A percentile compares a stretch with the other conserved stretches of the same genome.
phyloP scores from a whole-genome alignment of 1,140 invertebrate species.

The Caenorhabditis briggsae region DNA sequence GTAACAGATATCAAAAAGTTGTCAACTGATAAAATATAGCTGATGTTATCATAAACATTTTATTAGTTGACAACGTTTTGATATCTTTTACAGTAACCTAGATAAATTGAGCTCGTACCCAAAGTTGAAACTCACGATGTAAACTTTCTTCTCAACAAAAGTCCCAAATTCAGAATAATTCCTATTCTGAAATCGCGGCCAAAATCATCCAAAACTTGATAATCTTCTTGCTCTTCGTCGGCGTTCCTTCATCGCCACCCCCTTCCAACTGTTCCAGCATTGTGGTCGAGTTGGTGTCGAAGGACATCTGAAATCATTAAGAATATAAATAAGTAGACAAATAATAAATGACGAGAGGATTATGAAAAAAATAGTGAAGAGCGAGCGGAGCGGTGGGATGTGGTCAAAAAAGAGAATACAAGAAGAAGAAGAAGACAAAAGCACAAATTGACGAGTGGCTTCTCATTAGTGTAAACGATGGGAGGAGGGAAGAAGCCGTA shows the following conservation, averaged over 20 bases:
- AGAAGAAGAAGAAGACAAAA: constrained; percentile 17
- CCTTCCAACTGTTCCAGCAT: constrained; percentile 26
- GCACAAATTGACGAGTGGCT: constrained; percentile 38
- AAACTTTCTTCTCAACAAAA: constrained; percentile 29
- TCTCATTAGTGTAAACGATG: constrained; percentile 28
- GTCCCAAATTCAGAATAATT: constrained; percentile 39
- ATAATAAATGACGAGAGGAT: background rate
- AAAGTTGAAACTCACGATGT: constrained; percentile 7
- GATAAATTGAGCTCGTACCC: too few species aligned
- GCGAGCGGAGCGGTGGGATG: background rate
- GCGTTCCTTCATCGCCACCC: background rate
- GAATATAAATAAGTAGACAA: background rate
- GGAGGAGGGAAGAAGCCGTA: constrained; percentile 1
- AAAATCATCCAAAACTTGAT: constrained; percentile 47
- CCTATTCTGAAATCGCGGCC: background rate
- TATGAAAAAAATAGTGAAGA: constrained; percentile 11
- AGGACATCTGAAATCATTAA: constrained; percentile 20
- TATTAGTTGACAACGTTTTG: too few species aligned
- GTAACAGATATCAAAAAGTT: too few species aligned
- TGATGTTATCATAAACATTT: too few species aligned
- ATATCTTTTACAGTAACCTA: too few species aligned
- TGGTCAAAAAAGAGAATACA: background rate
- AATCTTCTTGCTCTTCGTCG: constrained; percentile 3
- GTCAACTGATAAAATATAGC: too few species aligned
- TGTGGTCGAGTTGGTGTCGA: constrained; percentile 40